A percentile compares a stretch with the other conserved stretches of the same genome.
Conservation (phyloP, 1,140 invertebrate genomes). For the Zophobas atratus region DNA sequence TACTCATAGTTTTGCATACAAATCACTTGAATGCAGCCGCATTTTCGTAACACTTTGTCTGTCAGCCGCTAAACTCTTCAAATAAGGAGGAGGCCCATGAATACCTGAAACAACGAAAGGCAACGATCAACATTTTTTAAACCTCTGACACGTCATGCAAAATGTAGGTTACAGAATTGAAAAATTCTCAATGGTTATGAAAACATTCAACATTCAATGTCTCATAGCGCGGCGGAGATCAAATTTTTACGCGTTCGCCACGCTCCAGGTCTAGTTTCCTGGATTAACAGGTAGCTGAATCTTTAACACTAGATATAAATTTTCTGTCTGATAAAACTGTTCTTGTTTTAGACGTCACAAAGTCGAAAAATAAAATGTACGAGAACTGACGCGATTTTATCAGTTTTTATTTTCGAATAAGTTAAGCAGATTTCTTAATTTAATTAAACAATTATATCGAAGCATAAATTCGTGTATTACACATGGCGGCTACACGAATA, state of each 20-base stretch:
- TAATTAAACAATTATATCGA: too few species aligned
- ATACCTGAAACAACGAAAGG: conserved; percentile 17
- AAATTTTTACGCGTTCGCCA: conserved; percentile 15
- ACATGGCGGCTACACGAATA: too few species aligned
- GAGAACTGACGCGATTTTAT: too few species aligned
- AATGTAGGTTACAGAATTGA: not conserved
- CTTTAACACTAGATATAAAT: too few species aligned
- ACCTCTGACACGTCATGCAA: not conserved
- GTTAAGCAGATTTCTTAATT: too few species aligned
- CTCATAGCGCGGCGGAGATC: not conserved
- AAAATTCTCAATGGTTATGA: conserved; percentile 12
- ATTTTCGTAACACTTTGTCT: conserved; percentile 31
- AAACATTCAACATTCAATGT: conserved; percentile 14
- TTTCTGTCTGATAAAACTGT: too few species aligned
- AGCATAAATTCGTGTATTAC: too few species aligned
- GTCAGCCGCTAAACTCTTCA: conserved; percentile 6
- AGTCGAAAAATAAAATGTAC: too few species aligned
- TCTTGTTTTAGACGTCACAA: too few species aligned
- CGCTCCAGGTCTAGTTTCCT: not conserved
- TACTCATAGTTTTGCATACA: conserved; percentile 44
- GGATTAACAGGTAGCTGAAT: too few species aligned
- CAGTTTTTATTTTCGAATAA: too few species aligned
- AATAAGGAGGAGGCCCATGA: not conserved
- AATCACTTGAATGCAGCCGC: conserved; percentile 33
- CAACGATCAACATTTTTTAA: conserved; percentile 5